These are phyloP conservation scores for Lottia gigantea DNA, from an alignment of 2,888 invertebrate species.

Conservation along the genomic window DNA sequence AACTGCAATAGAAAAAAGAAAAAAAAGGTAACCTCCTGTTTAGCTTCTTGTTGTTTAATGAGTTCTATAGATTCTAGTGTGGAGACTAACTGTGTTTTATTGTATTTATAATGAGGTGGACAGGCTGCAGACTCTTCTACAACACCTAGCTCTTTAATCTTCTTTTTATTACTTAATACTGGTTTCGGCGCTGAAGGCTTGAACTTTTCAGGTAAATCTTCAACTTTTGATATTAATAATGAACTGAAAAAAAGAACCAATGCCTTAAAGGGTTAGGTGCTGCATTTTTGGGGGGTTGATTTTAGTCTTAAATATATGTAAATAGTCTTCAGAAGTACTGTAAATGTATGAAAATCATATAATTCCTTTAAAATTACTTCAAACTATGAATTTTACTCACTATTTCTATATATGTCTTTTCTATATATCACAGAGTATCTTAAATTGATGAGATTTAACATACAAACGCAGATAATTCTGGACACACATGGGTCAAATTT, in stretches of 20 bases:
- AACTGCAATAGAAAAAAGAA: not conserved
- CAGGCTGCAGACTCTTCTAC: slow-evolving; percentile 34
- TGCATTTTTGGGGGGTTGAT: not conserved
- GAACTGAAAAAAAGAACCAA: too few species aligned
- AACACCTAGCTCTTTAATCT: not conserved
- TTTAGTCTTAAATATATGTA: too few species aligned
- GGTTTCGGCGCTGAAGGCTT: not conserved
- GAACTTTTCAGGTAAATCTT: slow-evolving; percentile 22
- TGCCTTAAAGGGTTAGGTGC: too few species aligned
- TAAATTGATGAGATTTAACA: too few species aligned
- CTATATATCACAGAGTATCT: too few species aligned
- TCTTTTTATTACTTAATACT: not conserved
- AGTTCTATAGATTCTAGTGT: slow-evolving; percentile 33
- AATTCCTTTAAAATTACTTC: too few species aligned
- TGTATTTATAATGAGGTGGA: slow-evolving; percentile 33
- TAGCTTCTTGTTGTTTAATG: slow-evolving; percentile 31
- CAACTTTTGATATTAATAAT: slow-evolving; percentile 21
- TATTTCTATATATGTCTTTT: too few species aligned
- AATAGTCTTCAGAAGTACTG: too few species aligned
- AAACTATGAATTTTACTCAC: too few species aligned
- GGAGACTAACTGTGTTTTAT: slow-evolving; percentile 25
- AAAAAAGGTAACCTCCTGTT: slow-evolving; percentile 29
- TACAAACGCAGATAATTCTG: too few species aligned
- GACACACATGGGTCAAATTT: too few species aligned
- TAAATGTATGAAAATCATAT: too few species aligned